Base-by-base conservation (phyloP, 2,797 vertebrate genomes). In the Etheostoma nigrum region DNA sequence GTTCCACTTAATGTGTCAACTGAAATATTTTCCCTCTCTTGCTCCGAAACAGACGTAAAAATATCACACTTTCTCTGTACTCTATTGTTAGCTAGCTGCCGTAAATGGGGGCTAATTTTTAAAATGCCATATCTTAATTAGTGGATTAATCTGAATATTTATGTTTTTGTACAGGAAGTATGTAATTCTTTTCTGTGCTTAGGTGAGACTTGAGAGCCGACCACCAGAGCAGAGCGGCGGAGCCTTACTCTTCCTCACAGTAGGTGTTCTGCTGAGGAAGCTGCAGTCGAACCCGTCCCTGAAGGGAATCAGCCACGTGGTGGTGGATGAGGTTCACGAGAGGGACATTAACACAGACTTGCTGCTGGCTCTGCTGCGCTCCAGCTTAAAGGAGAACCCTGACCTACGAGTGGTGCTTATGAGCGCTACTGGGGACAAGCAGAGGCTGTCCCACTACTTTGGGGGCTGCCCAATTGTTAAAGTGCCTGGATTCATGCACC, bases 261-360 rank as follows among this genome's bases (percentile, higher is more conserved):
- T 99, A 75, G 98, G 98, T 0, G 95, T 99, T 82, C 93, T 99
- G 64, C 91, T 99, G 76, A 93, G 93, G 72, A 99, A 99, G 92
- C 94, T 99, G 75, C 97, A 97, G 94, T 94, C 96, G 0, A 99
- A 99, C 87, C 96, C 97, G 3, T 84, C 86, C 45, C 94, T 99
- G 80, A 94, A 89, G 87, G 98, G 98, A 0, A 93, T 99, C 86
- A 99, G 97, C 90, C 98, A 99, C 0, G 96, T 99, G 14, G 90
- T 99, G 1, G 97, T 99, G 67, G 98, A 99, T 0, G 98, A 99
- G 92, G 98, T 99, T 48, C 98, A 99, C 0, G 98, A 99, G 92
- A 91, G 98, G 4, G 98, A 99, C 1, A 94, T 99, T 54, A 98
- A 99, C 95, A 99, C 98, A 0, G 98, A 99, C 93, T 95, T 99